These are phyloP conservation scores for Leptarthrus brevirostris DNA, from an alignment of 2,888 invertebrate species.

Conservation along the genomic window DNA sequence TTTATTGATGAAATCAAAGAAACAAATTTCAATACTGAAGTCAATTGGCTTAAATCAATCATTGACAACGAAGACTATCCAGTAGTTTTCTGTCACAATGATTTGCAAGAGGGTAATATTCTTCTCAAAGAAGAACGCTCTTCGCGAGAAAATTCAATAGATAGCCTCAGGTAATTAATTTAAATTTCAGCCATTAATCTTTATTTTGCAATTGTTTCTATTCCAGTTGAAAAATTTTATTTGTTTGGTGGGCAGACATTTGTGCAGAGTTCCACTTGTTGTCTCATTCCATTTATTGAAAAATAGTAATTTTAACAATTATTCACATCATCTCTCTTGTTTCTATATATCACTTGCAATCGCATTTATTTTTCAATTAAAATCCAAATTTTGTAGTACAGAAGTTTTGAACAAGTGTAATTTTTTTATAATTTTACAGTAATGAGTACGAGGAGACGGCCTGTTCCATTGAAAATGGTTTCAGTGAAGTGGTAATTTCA, in stretches of 20 bases:
- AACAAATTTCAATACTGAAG: conserved; percentile 75
- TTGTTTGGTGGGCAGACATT: conserved; percentile 47
- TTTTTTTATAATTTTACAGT: conserved; percentile 51
- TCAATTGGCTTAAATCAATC: conserved; percentile 76
- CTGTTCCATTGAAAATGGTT: conserved; percentile 46
- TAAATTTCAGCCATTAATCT: conserved; percentile 27
- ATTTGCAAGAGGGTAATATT: conserved; percentile 88
- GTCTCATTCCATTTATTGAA: conserved; percentile 48
- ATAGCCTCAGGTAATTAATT: conserved; percentile 54
- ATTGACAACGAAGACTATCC: conserved; percentile 75
- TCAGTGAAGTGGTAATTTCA: conserved; percentile 27
- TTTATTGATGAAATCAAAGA: conserved; percentile 61
- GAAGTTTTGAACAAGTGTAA: conserved; percentile 51
- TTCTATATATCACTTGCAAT: neutral
- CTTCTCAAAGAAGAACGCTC: conserved; percentile 66
- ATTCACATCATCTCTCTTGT: conserved; percentile 22
- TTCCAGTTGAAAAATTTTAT: conserved; percentile 53
- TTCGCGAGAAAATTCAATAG: conserved; percentile 45
- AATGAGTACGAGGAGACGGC: conserved; percentile 54
- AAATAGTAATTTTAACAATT: conserved; percentile 44
- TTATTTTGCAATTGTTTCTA: conserved; percentile 54
- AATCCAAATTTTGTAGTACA: conserved; percentile 5
- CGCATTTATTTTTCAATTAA: conserved; percentile 24
- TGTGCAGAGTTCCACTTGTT: conserved; percentile 45
- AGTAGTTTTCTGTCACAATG: conserved; percentile 94